These are phyloP conservation scores for Micronycteris hirsuta DNA, from an alignment of 2,113 vertebrate genomes.

Conservation along the genomic window DNA sequence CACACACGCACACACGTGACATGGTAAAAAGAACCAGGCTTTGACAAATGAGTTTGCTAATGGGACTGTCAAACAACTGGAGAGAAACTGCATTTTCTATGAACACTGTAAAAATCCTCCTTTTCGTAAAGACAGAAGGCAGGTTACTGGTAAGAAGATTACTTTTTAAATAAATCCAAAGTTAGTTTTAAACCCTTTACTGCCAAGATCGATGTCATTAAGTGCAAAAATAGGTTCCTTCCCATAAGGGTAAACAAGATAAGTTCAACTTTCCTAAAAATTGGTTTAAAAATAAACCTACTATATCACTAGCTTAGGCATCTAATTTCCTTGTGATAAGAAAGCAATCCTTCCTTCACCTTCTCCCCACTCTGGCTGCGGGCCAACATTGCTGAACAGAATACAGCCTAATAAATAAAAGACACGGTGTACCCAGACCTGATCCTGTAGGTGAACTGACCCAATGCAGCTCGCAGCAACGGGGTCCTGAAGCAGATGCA, in stretches of 20 bases:
- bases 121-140: conserved; percentile 41
- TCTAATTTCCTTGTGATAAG: conserved; percentile 55
- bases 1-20: rapidly evolving
- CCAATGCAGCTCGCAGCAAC: rapidly evolving
- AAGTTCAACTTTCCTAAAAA: conserved; percentile 59
- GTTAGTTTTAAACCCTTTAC: conserved; percentile 46
- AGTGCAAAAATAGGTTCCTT: conserved; percentile 53
- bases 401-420: conserved; percentile 10
- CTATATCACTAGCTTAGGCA: conserved; percentile 11
- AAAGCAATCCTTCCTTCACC: conserved; percentile 27
- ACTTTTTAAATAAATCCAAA: conserved; percentile 61
- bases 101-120: conserved; percentile 20
- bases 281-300: neutral
- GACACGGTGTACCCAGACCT: neutral
- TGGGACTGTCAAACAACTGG: neutral
- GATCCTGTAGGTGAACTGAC: neutral
- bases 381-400: conserved; percentile 36
- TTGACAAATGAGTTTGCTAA: conserved; percentile 13
- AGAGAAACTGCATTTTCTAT: neutral
- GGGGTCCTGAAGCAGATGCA: neutral
- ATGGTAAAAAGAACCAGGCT: neutral
- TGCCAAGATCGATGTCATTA: conserved; percentile 64
- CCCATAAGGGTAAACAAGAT: conserved; percentile 23
- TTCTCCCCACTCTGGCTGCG: neutral
- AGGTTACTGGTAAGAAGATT: conserved; percentile 29